Conservation (phyloP, 2,888 invertebrate genomes). For the Archaeoteleia sp. region DNA sequence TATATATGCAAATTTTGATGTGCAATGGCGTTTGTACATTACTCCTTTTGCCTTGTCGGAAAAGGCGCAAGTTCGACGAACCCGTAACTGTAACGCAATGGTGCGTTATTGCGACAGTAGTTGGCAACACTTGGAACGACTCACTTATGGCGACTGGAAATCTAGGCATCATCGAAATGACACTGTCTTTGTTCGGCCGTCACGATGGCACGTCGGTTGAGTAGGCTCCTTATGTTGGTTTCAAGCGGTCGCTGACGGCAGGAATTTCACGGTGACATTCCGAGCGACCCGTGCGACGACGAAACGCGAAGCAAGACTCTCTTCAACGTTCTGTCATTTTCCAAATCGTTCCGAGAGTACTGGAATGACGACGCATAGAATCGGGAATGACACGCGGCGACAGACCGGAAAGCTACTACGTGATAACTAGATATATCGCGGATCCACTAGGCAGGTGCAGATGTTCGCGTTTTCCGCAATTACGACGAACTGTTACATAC, state of each 20-base stretch:
- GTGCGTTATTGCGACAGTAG: too few species aligned
- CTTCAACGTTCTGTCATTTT: slow-evolving; percentile 50
- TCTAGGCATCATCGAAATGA: slow-evolving; percentile 16
- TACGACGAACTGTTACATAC: slow-evolving; percentile 9
- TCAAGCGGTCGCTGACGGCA: slow-evolving; percentile 45
- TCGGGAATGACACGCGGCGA: slow-evolving; percentile 61
- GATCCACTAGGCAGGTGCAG: slow-evolving; percentile 22
- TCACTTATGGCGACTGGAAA: too few species aligned
- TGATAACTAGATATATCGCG: slow-evolving; percentile 41
- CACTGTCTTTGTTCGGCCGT: slow-evolving; percentile 44
- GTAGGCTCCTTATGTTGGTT: slow-evolving; percentile 35
- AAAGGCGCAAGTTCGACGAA: too few species aligned
- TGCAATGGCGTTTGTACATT: too few species aligned
- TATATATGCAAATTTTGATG: too few species aligned
- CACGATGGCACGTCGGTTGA: slow-evolving; percentile 39
- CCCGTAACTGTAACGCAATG: too few species aligned
- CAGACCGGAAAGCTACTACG: slow-evolving; percentile 51
- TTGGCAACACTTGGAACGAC: too few species aligned
- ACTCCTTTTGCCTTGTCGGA: too few species aligned
- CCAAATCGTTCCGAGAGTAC: slow-evolving; percentile 49
- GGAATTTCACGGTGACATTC: slow-evolving; percentile 60
- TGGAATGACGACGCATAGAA: slow-evolving; percentile 59
- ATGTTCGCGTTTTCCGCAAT: slow-evolving; percentile 15
- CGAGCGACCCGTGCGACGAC: slow-evolving; percentile 40
- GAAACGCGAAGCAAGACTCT: slow-evolving; percentile 31